A percentile compares a stretch with the other conserved stretches of the same genome.
These are phyloP conservation scores for Whitmania pigra DNA, from an alignment of 1,140 invertebrate genomes.

Conservation along the genomic window DNA sequence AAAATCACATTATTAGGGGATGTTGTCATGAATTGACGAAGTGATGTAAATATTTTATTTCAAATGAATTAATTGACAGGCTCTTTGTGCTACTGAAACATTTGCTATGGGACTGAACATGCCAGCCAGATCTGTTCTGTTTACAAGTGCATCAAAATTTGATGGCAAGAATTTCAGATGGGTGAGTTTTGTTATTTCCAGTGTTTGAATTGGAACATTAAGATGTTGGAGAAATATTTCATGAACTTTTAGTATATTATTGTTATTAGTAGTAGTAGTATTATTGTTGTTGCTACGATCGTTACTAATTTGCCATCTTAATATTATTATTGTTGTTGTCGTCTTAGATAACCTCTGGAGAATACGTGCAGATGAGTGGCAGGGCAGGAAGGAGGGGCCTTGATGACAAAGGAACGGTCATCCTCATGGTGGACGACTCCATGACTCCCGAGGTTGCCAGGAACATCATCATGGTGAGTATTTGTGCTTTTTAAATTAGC, in stretches of 20 bases:
- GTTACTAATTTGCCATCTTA: no score
- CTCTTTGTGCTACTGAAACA: conserved; percentile 95
- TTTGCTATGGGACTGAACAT: conserved; percentile 99
- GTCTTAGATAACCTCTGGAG: conserved; percentile 73
- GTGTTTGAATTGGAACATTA: no score
- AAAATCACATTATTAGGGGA: no score
- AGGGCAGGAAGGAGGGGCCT: conserved; percentile 89
- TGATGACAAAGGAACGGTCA: conserved; percentile 95
- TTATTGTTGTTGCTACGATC: background rate
- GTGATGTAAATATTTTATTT: no score
- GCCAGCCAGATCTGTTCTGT: conserved; percentile 96
- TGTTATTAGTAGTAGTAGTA: background rate
- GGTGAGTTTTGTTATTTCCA: conserved; percentile 44
- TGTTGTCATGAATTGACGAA: no score
- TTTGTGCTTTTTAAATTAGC: background rate
- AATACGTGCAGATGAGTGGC: conserved; percentile 99
- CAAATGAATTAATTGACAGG: conserved; percentile 39
- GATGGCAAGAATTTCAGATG: conserved; percentile 92
- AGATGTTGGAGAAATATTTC: background rate
- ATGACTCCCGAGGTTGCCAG: conserved; percentile 72
- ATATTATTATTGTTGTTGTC: background rate
- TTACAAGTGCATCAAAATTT: conserved; percentile 86
- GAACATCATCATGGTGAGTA: conserved; percentile 62
- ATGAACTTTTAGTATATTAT: background rate
- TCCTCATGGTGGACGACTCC: conserved; percentile 95